Conservation (phyloP, 2,888 invertebrate species). For the Oasisia sp. region DNA sequence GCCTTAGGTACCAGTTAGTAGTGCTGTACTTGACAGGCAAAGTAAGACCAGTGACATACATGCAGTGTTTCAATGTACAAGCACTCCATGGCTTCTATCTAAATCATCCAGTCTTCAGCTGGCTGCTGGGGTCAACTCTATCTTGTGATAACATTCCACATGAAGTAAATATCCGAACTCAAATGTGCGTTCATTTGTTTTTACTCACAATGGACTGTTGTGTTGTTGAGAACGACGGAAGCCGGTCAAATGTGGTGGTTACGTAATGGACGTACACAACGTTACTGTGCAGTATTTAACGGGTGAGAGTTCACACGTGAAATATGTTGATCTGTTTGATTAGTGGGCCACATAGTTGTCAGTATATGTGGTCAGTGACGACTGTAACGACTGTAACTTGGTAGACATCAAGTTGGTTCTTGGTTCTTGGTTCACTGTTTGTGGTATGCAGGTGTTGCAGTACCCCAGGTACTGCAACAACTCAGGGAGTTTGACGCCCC, state of each 20-base stretch:
- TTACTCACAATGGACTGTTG: not conserved
- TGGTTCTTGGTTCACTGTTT: too few relatives aligned
- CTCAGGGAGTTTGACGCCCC: too few relatives aligned
- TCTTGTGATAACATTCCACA: not conserved
- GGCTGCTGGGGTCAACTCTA: not conserved
- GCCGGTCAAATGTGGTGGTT: not conserved
- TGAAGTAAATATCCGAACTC: not conserved
- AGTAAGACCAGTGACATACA: not conserved
- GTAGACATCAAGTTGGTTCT: too few relatives aligned
- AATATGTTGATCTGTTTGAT: conserved; percentile 13
- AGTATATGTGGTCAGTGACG: not conserved
- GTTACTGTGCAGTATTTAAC: not conserved
- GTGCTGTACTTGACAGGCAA: not conserved
- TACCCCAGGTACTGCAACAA: too few relatives aligned
- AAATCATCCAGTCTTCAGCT: not conserved
- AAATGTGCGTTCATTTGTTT: not conserved
- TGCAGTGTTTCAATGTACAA: not conserved
- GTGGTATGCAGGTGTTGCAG: too few relatives aligned
- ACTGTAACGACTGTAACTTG: not conserved
- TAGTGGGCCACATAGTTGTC: not conserved
- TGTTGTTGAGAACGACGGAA: not conserved
- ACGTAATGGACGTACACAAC: not conserved
- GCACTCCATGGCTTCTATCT: not conserved
- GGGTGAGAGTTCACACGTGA: not conserved
- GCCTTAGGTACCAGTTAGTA: not conserved